Conservation (phyloP, 53 echinoderm and acorn worm genomes). For the Apostichopus leukothele region DNA sequence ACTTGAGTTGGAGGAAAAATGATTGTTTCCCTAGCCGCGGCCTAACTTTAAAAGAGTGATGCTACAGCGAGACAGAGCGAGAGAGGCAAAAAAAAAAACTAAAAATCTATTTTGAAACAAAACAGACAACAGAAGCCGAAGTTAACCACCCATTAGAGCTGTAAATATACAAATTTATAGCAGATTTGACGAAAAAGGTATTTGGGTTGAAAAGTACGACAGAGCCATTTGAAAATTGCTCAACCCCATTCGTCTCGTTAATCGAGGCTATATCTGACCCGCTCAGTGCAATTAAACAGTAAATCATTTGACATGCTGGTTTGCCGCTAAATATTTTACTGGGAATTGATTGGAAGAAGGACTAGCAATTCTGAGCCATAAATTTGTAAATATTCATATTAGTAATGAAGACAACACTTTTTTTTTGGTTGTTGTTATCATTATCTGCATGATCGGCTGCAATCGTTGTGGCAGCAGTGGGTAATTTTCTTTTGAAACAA, state of each 20-base stretch:
- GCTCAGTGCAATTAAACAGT: slow-evolving; percentile 37
- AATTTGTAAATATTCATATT: slow-evolving; percentile 28
- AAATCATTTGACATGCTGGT: slow-evolving; percentile 9
- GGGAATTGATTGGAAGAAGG: not conserved
- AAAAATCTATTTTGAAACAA: slow-evolving; percentile 40
- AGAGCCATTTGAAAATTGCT: slow-evolving; percentile 41
- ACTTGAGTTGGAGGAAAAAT: slow-evolving; percentile 21
- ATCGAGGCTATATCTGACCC: slow-evolving; percentile 23
- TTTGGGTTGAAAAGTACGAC: slow-evolving; percentile 37
- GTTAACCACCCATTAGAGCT: slow-evolving; percentile 40
- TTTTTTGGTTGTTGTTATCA: not conserved
- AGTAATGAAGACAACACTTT: not conserved
- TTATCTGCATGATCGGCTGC: not conserved
- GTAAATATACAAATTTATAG: slow-evolving; percentile 46
- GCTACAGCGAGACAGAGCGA: not conserved
- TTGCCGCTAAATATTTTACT: not conserved
- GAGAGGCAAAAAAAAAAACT: not conserved
- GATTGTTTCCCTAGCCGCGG: not conserved
- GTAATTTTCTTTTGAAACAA: too few relatives aligned
- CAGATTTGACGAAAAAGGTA: slow-evolving; percentile 3
- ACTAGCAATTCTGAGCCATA: not conserved
- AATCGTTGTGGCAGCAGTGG: too few relatives aligned
- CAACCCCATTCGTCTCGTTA: slow-evolving; percentile 39
- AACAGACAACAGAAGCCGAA: slow-evolving; percentile 4
- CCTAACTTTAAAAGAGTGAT: not conserved